These are phyloP conservation scores for Lethocerus indicus DNA, from an alignment of 1,140 invertebrate species.

Conservation along the genomic window DNA sequence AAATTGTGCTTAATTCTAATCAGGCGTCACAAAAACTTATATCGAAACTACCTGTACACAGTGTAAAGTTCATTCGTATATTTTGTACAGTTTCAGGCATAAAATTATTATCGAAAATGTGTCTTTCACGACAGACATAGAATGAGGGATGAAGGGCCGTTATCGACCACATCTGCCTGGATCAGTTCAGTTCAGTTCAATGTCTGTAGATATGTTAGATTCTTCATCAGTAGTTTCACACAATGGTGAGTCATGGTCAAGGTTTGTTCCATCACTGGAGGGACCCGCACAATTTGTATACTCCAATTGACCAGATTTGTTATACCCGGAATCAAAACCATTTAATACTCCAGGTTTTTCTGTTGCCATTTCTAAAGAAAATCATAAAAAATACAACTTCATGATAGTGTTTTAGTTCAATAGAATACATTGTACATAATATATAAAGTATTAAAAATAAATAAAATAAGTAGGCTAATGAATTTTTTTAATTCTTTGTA, in stretches of 20 bases:
- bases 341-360: background rate
- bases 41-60: too few relatives aligned
- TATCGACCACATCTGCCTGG: too few relatives aligned
- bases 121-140: too few relatives aligned
- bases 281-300: conserved; percentile 5
- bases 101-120: too few relatives aligned
- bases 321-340: background rate
- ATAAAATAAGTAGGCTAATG: too few relatives aligned
- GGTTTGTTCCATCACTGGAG: background rate
- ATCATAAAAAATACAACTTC: background rate
- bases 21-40: too few relatives aligned
- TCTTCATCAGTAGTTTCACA: conserved; percentile 12
- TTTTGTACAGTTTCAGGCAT: too few relatives aligned
- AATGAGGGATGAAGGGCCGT: too few relatives aligned
- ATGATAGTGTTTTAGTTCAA: background rate
- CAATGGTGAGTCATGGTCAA: conserved; percentile 1
- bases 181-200: background rate
- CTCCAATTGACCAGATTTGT: background rate
- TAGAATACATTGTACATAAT: background rate
- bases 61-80: too few relatives aligned
- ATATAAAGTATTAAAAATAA: background rate
- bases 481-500: too few relatives aligned
- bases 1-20: too few relatives aligned
- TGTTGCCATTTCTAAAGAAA: conserved; percentile 7
- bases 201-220: conserved; percentile 11